Evolutionary conservation across 2,113 vertebrate genomes (phyloP), one percentile per base, ranked within the genome.

Genomic region (Scytalopus superciliaris): DNA sequence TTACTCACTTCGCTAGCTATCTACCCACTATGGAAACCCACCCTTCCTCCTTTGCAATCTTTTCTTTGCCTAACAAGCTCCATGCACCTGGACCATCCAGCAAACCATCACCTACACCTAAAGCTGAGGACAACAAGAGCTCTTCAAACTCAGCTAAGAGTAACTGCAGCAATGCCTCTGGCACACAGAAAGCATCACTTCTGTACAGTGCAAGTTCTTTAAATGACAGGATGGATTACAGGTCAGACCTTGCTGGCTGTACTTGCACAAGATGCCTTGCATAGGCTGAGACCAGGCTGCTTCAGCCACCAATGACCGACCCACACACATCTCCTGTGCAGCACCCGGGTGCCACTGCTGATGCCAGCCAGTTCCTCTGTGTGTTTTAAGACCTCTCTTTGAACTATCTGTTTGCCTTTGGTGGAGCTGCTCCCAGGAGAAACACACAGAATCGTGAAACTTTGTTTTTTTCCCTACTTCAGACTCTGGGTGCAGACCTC

Each of bases 1-100:
- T 97, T 97, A 96, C 90, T 95, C 88, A 82, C 81, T 94, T 91
- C 76, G 93, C 60, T 78, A 68, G 37, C 53, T 84, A 85, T 45
- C 63, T 57, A 64, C 18, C 53, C 68, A 84, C 94, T 69, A 90
- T 18, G 60, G 79, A 91, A 94, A 91, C 33, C 18, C n/a, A 79
- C 42, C 69, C 74, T n/a, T 80, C 76, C 80, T 77, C 53, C 53
- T 69, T 37, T 57, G 16, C 74, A 64, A 33, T 89, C 37, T 72
- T 63, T 69, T 47, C 30, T 50, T 78, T 64, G 74, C 84, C 85
- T 64, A 44, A 69, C 37, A 68, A 84, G 64, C 73, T 78, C 42
- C 60, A n/a, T 15, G 37, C 44, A 70, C 72, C 60, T 45, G 60
- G 60, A n/a, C 75, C 85, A 73, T 57, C 25, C 87, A 82, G 63